These are phyloP conservation scores for Teleogryllus occipitalis DNA, from an alignment of 1,140 invertebrate genomes.

Conservation along the genomic window DNA sequence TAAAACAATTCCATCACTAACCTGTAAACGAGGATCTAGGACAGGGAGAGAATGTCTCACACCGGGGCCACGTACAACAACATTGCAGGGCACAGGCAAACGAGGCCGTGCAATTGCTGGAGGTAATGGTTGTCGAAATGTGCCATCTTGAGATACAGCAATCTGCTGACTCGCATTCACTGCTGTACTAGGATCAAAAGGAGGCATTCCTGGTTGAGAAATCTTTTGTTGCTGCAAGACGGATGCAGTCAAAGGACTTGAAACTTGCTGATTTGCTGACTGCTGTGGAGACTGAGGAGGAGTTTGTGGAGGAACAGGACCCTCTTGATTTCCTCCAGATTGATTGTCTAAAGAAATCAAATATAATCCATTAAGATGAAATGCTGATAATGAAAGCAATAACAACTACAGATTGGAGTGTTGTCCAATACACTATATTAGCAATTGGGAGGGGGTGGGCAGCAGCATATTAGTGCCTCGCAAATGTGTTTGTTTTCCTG, in stretches of 20 bases:
- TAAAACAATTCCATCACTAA: neutral
- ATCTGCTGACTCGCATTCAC: neutral
- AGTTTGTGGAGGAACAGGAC: neutral
- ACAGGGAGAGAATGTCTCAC: conserved; percentile 21
- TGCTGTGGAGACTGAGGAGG: neutral
- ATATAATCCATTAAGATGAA: no score
- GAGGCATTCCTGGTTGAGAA: neutral
- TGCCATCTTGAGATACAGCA: conserved; percentile 27
- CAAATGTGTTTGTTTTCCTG: no score
- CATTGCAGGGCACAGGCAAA: conserved; percentile 30
- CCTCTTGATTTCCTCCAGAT: neutral
- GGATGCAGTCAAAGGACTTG: neutral
- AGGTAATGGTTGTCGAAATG: conserved; percentile 49
- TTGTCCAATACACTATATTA: no score
- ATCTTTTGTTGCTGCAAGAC: neutral
- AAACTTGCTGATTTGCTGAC: neutral
- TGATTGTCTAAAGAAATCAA: neutral
- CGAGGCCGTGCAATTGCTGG: conserved; percentile 43
- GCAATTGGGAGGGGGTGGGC: no score
- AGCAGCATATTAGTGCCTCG: no score
- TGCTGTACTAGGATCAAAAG: conserved; percentile 11
- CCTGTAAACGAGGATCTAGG: conserved; percentile 22
- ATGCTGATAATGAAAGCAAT: no score
- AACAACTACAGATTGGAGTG: no score
- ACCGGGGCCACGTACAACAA: conserved; percentile 17